Percentiles rank a stretch among this genome's conserved stretches.
Conservation (phyloP, 2,797 vertebrate species). For the Helicolenus hilgendorfi region DNA sequence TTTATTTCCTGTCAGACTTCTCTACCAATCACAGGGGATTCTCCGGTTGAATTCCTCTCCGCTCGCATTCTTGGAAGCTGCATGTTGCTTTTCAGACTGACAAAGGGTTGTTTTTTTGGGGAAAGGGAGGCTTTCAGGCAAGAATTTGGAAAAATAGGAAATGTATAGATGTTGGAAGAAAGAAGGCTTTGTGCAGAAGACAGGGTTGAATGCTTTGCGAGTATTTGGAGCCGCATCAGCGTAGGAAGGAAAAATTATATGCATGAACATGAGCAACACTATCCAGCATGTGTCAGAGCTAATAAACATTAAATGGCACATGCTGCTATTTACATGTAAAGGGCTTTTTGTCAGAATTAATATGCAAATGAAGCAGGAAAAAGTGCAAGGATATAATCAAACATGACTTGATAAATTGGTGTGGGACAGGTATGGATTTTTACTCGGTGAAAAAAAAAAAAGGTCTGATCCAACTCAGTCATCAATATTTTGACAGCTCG, state of each 20-base stretch:
- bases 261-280: slow-evolving; percentile 20
- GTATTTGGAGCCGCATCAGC: slow-evolving; percentile 28
- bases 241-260: slow-evolving; percentile 16
- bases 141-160: slow-evolving; percentile 49
- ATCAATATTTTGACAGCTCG: slow-evolving; percentile 82
- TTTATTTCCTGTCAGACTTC: slow-evolving; percentile 75
- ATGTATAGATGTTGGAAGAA: slow-evolving; percentile 69
- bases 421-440: slow-evolving; percentile 65
- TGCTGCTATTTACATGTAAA: slow-evolving; percentile 34
- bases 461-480: slow-evolving; percentile 49
- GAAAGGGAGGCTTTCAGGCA: slow-evolving; percentile 26
- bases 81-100: slow-evolving; percentile 39
- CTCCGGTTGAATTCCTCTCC: slow-evolving; percentile 53
- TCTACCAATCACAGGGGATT: slow-evolving; percentile 60
- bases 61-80: slow-evolving; percentile 51
- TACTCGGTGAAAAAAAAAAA: slow-evolving; percentile 38
- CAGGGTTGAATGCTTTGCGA: slow-evolving; percentile 33
- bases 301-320: slow-evolving; percentile 23
- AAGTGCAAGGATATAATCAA: slow-evolving; percentile 52
- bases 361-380: slow-evolving; percentile 50
- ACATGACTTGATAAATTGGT: slow-evolving; percentile 70
- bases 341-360: slow-evolving; percentile 2
- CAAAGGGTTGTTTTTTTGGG: slow-evolving; percentile 16
- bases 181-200: slow-evolving; percentile 61
- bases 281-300: slow-evolving; percentile 29